Conservation (phyloP, 2,797 vertebrate species). For the Natrix natrix region DNA sequence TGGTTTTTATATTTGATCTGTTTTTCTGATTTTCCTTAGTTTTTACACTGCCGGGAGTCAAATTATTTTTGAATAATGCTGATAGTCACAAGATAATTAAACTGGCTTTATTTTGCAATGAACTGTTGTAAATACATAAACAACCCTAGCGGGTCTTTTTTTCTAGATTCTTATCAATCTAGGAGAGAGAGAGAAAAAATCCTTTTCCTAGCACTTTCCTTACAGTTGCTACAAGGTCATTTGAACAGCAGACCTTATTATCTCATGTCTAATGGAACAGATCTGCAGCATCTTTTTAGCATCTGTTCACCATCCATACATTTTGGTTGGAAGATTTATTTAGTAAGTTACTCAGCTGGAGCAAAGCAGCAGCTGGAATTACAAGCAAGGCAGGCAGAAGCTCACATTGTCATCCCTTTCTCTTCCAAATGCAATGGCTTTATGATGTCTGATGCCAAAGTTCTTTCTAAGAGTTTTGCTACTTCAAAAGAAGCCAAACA, state of each 20-base stretch:
- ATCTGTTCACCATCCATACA: background rate
- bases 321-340: constrained; percentile 6
- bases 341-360: background rate
- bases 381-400: background rate
- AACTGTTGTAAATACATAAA: background rate
- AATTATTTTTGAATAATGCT: background rate
- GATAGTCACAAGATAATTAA: background rate
- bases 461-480: background rate
- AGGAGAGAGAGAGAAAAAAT: background rate
- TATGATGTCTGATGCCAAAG: background rate
- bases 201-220: background rate
- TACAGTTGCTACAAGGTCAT: background rate
- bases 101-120: background rate
- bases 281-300: background rate
- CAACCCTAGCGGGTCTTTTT: background rate
- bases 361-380: background rate
- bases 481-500: background rate
- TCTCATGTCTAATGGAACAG: background rate
- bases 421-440: background rate
- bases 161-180: background rate
- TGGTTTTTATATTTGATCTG: background rate
- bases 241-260: background rate
- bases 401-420: background rate
- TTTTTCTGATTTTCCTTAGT: background rate
- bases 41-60: background rate